Base-by-base conservation (phyloP, 2,888 invertebrate species). In the Meta bourneti region DNA sequence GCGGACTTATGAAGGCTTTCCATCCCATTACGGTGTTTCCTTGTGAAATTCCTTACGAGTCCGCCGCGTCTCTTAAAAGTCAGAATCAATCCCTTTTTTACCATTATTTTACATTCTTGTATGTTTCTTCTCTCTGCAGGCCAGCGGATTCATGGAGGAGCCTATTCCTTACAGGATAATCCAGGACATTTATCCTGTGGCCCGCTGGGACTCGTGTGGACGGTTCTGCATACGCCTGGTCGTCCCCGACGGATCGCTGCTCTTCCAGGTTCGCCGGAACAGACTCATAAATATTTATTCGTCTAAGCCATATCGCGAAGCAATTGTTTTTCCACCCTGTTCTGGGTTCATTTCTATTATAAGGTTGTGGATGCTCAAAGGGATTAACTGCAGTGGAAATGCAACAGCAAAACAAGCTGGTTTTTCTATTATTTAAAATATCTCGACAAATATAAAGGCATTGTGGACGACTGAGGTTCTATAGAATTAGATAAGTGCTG, bases 161-260 rank as follows among this genome's bases (percentile, higher is more conserved):
- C 96, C 97, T 0, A 95, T 97, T 85, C 96, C 96, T 4, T 97
- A 97, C 95, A 96, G 96, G 94, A 96, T 96, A 94, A 97, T 97
- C 96, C 97, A 97, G 94, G 97, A 97, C 94, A 96, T 97, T 2
- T 97, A 97, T 94, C 96, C 97, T 93, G 97, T 97, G 81, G 96
- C 97, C 0, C 96, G 97, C 81, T 97, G 97, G 97, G 97, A 97
- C 94, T 96, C 96, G 0, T 97, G 97, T n/a, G 96, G 97, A 94
- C 97, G 97, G 94, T 97, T 97, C 95, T 97, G 97, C 95, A 96
- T 97, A 93, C 96, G 97, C 93, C 96, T 97, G 94, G 97, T 97
- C 61, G 96, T 97, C 94, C 96, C 96, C 0, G 96, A 97, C 94
- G 97, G 97, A 90, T 97, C 97, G n/a, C 95, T 97, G 72, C 95